These are phyloP conservation scores for Pogoniulus pusillus DNA, from an alignment of 2,797 vertebrate species.

Conservation along the genomic window DNA sequence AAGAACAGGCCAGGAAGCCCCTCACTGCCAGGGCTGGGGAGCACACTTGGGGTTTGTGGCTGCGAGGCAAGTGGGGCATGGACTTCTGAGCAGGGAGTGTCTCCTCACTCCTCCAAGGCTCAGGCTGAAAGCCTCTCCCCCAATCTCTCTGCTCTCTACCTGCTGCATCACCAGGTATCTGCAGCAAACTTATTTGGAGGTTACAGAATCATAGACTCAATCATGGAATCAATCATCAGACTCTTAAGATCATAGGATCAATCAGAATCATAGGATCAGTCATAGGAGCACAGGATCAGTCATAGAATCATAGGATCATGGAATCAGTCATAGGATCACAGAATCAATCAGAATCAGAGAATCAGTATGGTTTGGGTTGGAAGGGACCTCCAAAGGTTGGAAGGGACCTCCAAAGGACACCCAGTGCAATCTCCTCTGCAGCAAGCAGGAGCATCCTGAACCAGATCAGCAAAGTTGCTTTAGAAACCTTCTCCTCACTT, in stretches of 20 bases:
- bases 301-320: too few species aligned
- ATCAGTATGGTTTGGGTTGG: too few species aligned
- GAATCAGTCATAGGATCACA: too few species aligned
- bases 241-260: too few species aligned
- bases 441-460: too few species aligned
- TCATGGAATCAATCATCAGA: too few species aligned
- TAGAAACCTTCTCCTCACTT: not conserved
- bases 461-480: not conserved
- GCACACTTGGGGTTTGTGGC: not conserved
- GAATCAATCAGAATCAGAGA: too few species aligned
- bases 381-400: too few species aligned
- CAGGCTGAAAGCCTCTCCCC: not conserved
- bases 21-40: not conserved
- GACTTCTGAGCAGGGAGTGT: not conserved
- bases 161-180: not conserved
- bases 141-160: not conserved
- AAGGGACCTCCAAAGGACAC: too few species aligned
- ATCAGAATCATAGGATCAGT: too few species aligned
- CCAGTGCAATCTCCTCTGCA: too few species aligned
- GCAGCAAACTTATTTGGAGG: not conserved
- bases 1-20: not conserved
- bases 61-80: not conserved
- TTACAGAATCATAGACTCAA: not conserved
- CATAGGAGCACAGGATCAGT: too few species aligned
- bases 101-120: not conserved